Evolutionary conservation across 2,797 vertebrate species (phyloP), one percentile per base, ranked within the genome.

Genomic region (Melanotaenia parkinsoni): DNA sequence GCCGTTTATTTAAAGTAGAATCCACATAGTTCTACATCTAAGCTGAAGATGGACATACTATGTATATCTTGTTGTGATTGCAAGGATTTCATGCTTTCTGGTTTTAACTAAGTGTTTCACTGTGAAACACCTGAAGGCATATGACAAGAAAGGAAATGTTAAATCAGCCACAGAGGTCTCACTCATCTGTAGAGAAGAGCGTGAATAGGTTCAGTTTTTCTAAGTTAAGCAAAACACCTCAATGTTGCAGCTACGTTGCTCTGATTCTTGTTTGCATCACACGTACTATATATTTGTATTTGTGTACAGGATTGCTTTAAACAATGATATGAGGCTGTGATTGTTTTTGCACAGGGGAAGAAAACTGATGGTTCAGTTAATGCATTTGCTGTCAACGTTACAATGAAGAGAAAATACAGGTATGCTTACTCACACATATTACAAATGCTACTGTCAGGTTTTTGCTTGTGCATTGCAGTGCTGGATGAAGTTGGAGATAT

Each of bases 331-430:
- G 12, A 26, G 2, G 2, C 30, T 74, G 13, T 79, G 50, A 1
- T 35, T 86, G n/a, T 87, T 76, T 85, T 85, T 83, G 38, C 61
- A 69, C 91, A 99, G 97, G 98, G 98, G 3, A 98, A 84, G 93
- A 99, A 98, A 86, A 93, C 94, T 0, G 96, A 97, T 0, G 96
- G 96, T 0, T 95, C 96, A 0, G 95, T 95, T 2, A 97, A 98
- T 1, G 97, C 98, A 0, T 95, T 95, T 5, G 97, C 97, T 51
- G 88, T 97, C 86, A 99, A 98, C 0, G 96, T 97, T 71, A 95
- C 95, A 24, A 96, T 98, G 94, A 98, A 99, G 91, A 95, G 97
- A 82, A 99, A 99, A 73, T 99, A 98, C 95, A 98, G 98, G 97
- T 98, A 77, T 1, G 89, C 83, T 40, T 24, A 20, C 43, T 40